phyloP scores from a whole-genome alignment of 2,888 invertebrate genomes.

The Rhagophthalmus giganteus region DNA sequence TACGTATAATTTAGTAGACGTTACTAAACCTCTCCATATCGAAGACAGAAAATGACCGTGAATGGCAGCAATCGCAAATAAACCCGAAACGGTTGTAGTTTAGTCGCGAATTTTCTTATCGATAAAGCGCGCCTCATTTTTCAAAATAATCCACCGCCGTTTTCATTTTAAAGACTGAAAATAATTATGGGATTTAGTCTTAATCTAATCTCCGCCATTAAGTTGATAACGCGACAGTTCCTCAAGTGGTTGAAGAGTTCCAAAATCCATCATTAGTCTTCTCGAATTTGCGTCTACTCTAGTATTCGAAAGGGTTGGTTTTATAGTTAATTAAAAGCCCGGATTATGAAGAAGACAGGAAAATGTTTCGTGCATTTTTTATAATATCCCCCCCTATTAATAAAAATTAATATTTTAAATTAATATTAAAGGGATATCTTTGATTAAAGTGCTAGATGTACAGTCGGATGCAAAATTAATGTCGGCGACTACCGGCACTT shows the following conservation, averaged over 20 bases:
- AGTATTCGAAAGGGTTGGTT: background rate
- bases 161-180: slow-evolving; percentile 13
- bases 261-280: slow-evolving; percentile 22
- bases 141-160: slow-evolving; percentile 13
- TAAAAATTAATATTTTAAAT: no score
- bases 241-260: slow-evolving; percentile 16
- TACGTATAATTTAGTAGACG: slow-evolving; percentile 9
- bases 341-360: no score
- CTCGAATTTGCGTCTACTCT: slow-evolving; percentile 2
- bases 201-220: slow-evolving; percentile 9
- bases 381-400: no score
- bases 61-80: slow-evolving; percentile 20
- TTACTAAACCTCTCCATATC: background rate
- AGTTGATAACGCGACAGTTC: slow-evolving; percentile 20
- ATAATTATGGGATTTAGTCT: slow-evolving; percentile 12
- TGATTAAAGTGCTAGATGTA: no score
- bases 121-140: slow-evolving; percentile 6
- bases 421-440: no score
- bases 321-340: slow-evolving; percentile 15
- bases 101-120: slow-evolving; percentile 9
- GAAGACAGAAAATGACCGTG: background rate
- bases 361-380: no score
- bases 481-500: no score
- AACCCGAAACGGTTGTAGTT: slow-evolving; percentile 15
- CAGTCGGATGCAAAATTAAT: no score